Percentiles rank a stretch among this genome's conserved stretches.
Evolutionary conservation across 1,140 invertebrate genomes (phyloP).

Genomic region (Drosophila fuyamai): DNA sequence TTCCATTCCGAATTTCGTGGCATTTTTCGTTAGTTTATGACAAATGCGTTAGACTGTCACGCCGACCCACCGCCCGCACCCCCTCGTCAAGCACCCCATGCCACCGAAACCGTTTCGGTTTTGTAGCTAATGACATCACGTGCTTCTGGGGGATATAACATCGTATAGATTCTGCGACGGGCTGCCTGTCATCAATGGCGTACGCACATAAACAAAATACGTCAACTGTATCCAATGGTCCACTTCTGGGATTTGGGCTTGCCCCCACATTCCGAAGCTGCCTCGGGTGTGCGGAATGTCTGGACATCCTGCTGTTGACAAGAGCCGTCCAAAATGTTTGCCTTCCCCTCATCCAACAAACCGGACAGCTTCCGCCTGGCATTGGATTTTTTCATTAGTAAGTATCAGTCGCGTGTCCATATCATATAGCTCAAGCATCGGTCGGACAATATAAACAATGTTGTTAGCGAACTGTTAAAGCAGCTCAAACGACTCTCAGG

Average conservation of each 20-base stretch:
- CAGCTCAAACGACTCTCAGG: conserved; percentile 17
- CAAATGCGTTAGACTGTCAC: conserved; percentile 61
- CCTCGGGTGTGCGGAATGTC: conserved; percentile 27
- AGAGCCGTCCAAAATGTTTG: conserved; percentile 67
- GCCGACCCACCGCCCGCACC: background rate
- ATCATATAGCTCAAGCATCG: conserved; percentile 40
- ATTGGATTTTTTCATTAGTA: conserved; percentile 70
- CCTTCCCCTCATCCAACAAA: conserved; percentile 13
- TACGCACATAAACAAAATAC: conserved; percentile 80
- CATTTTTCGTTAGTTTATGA: conserved; percentile 76
- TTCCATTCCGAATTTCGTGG: conserved; percentile 52
- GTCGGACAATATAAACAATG: conserved; percentile 56
- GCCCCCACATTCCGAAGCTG: conserved; percentile 8
- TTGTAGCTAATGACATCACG: conserved; percentile 78
- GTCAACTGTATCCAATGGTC: conserved; percentile 67
- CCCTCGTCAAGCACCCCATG: background rate
- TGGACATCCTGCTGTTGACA: conserved; percentile 74
- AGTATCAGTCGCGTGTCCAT: conserved; percentile 45
- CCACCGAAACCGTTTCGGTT: conserved; percentile 19
- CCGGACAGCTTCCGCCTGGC: conserved; percentile 28
- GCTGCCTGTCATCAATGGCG: conserved; percentile 76
- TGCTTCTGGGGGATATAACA: conserved; percentile 38
- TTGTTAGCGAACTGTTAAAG: conserved; percentile 62
- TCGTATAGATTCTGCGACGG: conserved; percentile 33
- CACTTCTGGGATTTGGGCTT: conserved; percentile 54